Evolutionary conservation across 2,113 vertebrate genomes (phyloP), one percentile per base, ranked within the genome.

Genomic region (Corvus cornix): DNA sequence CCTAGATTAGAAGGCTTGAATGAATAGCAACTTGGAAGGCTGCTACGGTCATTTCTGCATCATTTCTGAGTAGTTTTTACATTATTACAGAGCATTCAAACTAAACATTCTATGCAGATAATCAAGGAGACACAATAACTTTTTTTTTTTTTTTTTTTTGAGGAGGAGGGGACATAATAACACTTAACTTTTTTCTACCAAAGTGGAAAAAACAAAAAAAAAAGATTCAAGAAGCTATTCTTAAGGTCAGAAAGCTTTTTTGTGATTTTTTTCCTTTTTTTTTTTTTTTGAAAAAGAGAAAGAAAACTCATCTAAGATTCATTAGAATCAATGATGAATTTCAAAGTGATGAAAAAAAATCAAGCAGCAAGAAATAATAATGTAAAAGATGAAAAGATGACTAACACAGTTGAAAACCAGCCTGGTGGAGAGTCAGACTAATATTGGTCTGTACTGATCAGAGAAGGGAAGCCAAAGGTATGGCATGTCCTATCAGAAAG

Each of bases 1-100:
- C 55, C 16, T 68, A 89, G n/a, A 91, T 87, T 43, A 89, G 56
- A 87, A 85, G 53, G 19, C 30, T 11, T 82, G 37, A 87, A 90
- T 76, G 22, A 90, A 72, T 63, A 86, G 75, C 33, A 68, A 18
- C 46, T 69, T 48, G 9, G 43, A 89, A 77, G 84, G 9, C 7
- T 46, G 16, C 18, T n/a, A 77, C 85, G 75, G 62, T 91, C 23
- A 66, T 84, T 84, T 75, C 68, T 84, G 30, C 27, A 27, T 68
- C 60, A 87, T 68, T 91, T 89, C 30, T 79, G 66, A 82, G 16
- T 55, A 1, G 8, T 62, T 84, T 84, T 84, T 39, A 48, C 5
- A 53, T 68, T 67, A 60, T 82, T 91, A 74, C 4, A 60, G 28
- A 67, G 3, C 2, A 8, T 51, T 89, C 52, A 67, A 74, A 41